These are phyloP conservation scores for Cyprinus carpio DNA, from an alignment of 2,113 vertebrate genomes.

Conservation along the genomic window DNA sequence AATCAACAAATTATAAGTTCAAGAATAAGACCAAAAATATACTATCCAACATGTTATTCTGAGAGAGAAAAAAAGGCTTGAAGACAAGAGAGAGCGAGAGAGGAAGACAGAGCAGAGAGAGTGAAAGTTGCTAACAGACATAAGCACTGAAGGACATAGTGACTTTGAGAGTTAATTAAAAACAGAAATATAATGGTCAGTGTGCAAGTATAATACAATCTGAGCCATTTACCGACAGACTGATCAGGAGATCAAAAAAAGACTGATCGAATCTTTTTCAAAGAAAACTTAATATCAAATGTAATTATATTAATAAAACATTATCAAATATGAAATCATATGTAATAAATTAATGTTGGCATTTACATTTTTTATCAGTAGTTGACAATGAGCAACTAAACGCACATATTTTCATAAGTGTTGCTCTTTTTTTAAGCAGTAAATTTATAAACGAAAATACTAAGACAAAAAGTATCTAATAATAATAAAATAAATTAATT, in stretches of 20 bases:
- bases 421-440: not conserved
- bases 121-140: constrained; percentile 63
- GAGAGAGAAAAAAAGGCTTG: not conserved
- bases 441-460: not conserved
- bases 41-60: not conserved
- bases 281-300: not conserved
- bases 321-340: not conserved
- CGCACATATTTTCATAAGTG: not conserved
- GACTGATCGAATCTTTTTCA: not conserved
- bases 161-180: constrained; percentile 83
- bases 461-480: not conserved
- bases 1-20: not conserved
- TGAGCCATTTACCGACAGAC: constrained; percentile 73
- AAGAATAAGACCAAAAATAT: not conserved
- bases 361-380: not conserved
- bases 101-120: constrained; percentile 16
- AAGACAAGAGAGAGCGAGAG: constrained; percentile 21
- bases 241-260: constrained; percentile 65
- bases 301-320: not conserved
- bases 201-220: constrained; percentile 71
- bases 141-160: constrained; percentile 72
- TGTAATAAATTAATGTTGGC: not conserved
- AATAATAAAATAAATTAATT: not conserved
- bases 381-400: not conserved
- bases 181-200: constrained; percentile 59